These are phyloP conservation scores for Calcarius ornatus DNA, from an alignment of 2,113 vertebrate genomes.

Conservation along the genomic window DNA sequence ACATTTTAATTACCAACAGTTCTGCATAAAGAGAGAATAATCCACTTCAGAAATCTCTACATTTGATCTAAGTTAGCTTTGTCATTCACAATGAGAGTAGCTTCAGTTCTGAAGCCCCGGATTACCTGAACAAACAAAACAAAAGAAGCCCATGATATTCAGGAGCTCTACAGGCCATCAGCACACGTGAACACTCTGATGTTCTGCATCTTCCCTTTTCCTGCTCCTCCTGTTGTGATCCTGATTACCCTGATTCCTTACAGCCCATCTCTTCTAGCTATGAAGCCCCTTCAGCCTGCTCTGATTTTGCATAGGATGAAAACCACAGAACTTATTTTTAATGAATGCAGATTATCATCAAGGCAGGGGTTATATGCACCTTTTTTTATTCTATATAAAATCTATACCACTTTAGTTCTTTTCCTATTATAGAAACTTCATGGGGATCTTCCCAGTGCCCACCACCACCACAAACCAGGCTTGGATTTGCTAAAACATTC, in stretches of 20 bases:
- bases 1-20: background rate
- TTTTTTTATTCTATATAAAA: background rate
- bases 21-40: background rate
- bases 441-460: background rate
- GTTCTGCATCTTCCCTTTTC: background rate
- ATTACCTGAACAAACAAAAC: background rate
- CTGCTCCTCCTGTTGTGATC: background rate
- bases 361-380: background rate
- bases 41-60: background rate
- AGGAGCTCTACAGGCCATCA: background rate
- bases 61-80: background rate
- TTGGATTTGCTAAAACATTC: background rate
- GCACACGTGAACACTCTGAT: fast-evolving
- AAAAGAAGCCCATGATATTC: background rate
- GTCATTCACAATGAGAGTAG: background rate
- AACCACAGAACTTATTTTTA: background rate
- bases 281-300: background rate
- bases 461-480: background rate
- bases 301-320: background rate
- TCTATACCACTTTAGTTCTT: background rate
- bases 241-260: background rate
- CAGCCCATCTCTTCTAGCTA: background rate
- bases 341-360: background rate
- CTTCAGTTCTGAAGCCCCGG: background rate
- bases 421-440: background rate